Base-by-base conservation (phyloP, 2,113 vertebrate species). In the Gorsachius goisagi region DNA sequence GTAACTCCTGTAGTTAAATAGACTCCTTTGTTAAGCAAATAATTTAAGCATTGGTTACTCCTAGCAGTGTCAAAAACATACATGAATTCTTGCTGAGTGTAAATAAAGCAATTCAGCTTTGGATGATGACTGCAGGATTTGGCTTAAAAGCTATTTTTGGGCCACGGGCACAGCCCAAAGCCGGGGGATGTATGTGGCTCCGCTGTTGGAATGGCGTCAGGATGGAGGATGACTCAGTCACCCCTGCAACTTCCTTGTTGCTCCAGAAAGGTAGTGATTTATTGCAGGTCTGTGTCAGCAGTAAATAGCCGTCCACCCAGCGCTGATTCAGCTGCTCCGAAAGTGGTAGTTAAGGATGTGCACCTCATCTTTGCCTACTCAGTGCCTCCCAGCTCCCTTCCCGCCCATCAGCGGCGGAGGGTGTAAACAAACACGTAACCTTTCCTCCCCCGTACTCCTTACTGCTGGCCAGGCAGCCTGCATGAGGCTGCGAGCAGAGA, bases 161-260 rank as follows among this genome's bases (percentile, higher is more conserved):
- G 91, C 88, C 80, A 23, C 0, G 0, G 81, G 94, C 84, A 15
- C 69, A 62, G 63, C 77, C 91, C 81, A 59, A 26, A 89, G 84
- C 74, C 0, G 1, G 41, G 79, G 28, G 39, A 64, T 0, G 30
- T 53, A 68, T 2, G 6, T 58, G 85, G 77, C 86, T 89, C 9
- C 0, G 2, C 80, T 94, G 33, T 80, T 72, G 69, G 86, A 35
- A 72, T 53, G 80, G 89, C 32, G 28, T 88, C 94, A 73, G 89
- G 66, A 45, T 53, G 87, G 90, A 88, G 87, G 83, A 91, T 97
- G 96, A 95, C 87, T 97, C 30, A 95, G 86, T 95, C 92, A 55
- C 35, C 72, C 67, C 63, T 69, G 84, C 67, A 49, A 22, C 84
- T 95, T 95, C 85, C 88, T 80, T 4, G 3, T 80, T 56, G 81